Conservation (phyloP, 2,113 vertebrate genomes). For the Bungarus multicinctus region DNA sequence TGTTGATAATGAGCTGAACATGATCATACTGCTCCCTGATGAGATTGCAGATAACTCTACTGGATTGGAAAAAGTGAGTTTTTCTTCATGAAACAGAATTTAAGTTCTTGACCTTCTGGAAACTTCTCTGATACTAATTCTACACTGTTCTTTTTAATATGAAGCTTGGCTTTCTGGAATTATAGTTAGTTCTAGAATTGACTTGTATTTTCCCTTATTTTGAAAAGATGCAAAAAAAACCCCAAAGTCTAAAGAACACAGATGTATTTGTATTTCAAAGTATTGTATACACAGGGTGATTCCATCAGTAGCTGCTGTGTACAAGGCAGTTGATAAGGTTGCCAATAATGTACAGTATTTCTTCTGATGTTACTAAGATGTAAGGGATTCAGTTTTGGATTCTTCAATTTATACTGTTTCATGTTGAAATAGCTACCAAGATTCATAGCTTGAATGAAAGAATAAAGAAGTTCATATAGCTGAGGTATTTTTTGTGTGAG, state of each 20-base stretch:
- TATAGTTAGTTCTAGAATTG: neutral
- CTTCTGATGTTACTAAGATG: neutral
- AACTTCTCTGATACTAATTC: neutral
- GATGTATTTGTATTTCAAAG: neutral
- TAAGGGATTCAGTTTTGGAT: neutral
- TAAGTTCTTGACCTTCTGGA: neutral
- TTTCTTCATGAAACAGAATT: neutral
- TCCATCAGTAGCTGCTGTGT: neutral
- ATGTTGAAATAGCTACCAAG: neutral
- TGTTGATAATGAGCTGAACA: conserved; percentile 76
- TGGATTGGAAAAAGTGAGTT: conserved; percentile 79
- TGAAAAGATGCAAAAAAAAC: neutral
- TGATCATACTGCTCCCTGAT: conserved; percentile 84
- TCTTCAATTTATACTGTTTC: neutral
- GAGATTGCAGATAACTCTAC: conserved; percentile 71
- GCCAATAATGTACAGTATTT: neutral
- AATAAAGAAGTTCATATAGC: neutral
- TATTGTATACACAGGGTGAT: neutral
- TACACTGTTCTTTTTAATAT: neutral
- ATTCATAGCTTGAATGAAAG: neutral
- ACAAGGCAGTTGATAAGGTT: neutral
- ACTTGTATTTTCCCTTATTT: neutral
- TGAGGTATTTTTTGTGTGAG: neutral
- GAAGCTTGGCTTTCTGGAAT: neutral
- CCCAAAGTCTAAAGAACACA: too few relatives aligned